These are phyloP conservation scores for Anorthoa munda DNA, from an alignment of 2,888 invertebrate species.

Conservation along the genomic window DNA sequence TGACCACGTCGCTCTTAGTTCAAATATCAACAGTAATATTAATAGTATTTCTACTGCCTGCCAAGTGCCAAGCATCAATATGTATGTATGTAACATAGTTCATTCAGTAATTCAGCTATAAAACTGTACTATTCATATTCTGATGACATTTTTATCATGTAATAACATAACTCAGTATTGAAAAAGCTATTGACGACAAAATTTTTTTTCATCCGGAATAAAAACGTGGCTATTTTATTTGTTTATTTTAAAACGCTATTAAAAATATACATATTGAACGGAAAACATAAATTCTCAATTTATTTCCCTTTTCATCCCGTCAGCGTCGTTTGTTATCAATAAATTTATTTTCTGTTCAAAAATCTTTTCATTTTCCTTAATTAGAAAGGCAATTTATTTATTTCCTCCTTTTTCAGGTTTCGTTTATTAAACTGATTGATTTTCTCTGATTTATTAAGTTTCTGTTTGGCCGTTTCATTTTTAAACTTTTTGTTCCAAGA, in stretches of 20 bases:
- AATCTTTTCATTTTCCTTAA: conserved; percentile 46
- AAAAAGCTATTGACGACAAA: conserved; percentile 10
- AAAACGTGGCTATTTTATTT: conserved; percentile 17
- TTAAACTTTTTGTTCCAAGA: neutral
- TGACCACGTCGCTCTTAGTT: no score
- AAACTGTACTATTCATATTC: neutral
- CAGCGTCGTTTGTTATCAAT: conserved; percentile 35
- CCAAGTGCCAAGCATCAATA: neutral
- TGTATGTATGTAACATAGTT: no score
- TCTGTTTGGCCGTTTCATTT: neutral
- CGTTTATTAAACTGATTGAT: conserved; percentile 15
- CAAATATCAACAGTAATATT: no score
- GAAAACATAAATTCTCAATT: conserved; percentile 51
- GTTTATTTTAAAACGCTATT: neutral
- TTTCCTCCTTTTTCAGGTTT: conserved; percentile 12
- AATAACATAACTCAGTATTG: conserved; percentile 15
- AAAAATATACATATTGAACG: conserved; percentile 30
- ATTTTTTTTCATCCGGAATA: conserved; percentile 11
- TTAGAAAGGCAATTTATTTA: conserved; percentile 43
- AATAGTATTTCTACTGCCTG: neutral
- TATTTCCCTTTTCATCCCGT: conserved; percentile 34
- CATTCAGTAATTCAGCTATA: neutral
- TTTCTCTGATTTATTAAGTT: conserved; percentile 5
- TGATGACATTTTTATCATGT: conserved; percentile 18
- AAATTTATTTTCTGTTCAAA: conserved; percentile 39